These are phyloP conservation scores for Prionace glauca DNA, from an alignment of 2,797 vertebrate genomes.

Conservation along the genomic window DNA sequence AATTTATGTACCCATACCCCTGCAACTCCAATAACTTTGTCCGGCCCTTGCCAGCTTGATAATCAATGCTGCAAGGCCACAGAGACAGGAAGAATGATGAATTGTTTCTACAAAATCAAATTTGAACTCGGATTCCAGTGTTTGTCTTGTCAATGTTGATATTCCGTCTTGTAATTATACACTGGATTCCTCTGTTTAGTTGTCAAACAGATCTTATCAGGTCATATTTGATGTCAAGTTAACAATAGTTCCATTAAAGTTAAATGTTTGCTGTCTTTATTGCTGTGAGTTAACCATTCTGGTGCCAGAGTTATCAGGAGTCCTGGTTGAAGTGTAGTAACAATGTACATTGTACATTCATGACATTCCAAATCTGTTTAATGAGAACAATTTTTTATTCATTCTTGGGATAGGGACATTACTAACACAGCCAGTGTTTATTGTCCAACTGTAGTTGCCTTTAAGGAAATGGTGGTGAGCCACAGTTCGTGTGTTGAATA, in stretches of 20 bases:
- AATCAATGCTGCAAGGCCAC: neutral
- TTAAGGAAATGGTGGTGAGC: neutral
- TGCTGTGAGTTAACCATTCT: neutral
- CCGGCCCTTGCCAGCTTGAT: neutral
- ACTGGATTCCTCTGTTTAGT: neutral
- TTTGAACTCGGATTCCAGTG: neutral
- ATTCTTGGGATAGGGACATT: neutral
- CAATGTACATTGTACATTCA: neutral
- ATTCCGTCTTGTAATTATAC: conserved; percentile 17
- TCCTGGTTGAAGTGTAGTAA: neutral
- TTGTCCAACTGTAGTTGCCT: neutral
- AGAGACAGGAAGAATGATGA: neutral
- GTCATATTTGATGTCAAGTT: conserved; percentile 23
- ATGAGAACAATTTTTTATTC: neutral
- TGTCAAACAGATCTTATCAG: conserved; percentile 4
- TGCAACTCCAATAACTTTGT: neutral
- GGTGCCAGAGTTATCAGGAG: neutral
- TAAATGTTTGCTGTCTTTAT: conserved; percentile 11
- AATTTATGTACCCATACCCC: neutral
- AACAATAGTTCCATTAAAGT: neutral
- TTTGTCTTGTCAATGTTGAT: conserved; percentile 21
- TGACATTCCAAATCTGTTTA: neutral
- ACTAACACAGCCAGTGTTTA: neutral
- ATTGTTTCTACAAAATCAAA: neutral
- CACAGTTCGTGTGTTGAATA: neutral